These are phyloP conservation scores for Hipposideros larvatus DNA, from an alignment of 2,797 vertebrate genomes.

Conservation along the genomic window DNA sequence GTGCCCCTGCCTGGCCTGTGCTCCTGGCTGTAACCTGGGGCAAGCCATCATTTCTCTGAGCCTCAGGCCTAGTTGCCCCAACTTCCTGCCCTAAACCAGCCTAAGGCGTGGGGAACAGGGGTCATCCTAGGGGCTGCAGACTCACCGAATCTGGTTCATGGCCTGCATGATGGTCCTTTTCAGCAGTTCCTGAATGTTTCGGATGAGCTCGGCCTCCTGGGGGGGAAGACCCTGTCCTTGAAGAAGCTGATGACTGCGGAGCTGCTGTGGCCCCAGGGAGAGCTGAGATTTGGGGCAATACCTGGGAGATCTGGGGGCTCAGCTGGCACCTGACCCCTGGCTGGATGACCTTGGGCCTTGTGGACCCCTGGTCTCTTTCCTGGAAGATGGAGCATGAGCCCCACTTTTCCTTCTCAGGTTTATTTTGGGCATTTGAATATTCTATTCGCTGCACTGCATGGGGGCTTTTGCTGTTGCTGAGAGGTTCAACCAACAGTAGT, in stretches of 20 bases:
- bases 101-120: conserved; percentile 74
- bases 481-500: too few relatives aligned
- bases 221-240: background rate
- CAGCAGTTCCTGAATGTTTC: conserved; percentile 94
- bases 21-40: background rate
- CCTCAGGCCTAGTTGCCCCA: fast-evolving
- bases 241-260: background rate
- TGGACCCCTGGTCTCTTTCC: background rate
- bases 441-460: too few relatives aligned
- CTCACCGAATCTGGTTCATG: conserved; percentile 92
- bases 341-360: background rate
- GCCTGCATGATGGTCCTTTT: conserved; percentile 93
- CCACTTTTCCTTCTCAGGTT: background rate
- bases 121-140: background rate
- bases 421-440: background rate
- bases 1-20: background rate
- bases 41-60: background rate
- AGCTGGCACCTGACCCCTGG: background rate
- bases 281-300: background rate
- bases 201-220: conserved; percentile 95
- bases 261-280: background rate
- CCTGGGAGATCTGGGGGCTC: background rate
- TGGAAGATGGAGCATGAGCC: background rate
- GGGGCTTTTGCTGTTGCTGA: background rate
- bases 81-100: conserved; percentile 85